Evolutionary conservation across 1,140 invertebrate genomes (phyloP), one percentile per base, ranked within the genome.

Genomic region (Brachystomella parvula): DNA sequence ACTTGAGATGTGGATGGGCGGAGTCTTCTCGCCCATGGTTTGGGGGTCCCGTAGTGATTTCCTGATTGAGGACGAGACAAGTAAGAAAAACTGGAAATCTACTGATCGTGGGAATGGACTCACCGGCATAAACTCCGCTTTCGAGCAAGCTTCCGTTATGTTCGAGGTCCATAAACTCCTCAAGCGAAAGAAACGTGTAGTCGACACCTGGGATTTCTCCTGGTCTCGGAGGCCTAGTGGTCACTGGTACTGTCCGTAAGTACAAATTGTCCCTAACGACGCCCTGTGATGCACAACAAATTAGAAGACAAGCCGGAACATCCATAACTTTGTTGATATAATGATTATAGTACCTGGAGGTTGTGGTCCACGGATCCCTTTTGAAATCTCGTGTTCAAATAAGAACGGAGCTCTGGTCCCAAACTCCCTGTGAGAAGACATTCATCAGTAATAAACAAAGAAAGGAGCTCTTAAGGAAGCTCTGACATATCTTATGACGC

Each of bases 261-360:
- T 87, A 87, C 28, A 87, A 76, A 75, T 87, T 87, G 73, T 87
- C 85, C 64, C 86, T 75, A 64, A 87, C 87, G 1, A 83, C 84
- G 69, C 84, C 84, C 74, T 87, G 86, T 17, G 70, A 47, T 17
- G 49, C 49, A 53, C n/a, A n/a, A n/a, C n/a, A n/a, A n/a, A n/a
- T n/a, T n/a, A n/a, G n/a, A n/a, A n/a, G n/a, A n/a, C n/a, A n/a
- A n/a, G n/a, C n/a, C n/a, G n/a, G n/a, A n/a, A n/a, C n/a, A n/a
- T n/a, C n/a, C n/a, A n/a, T n/a, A n/a, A n/a, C n/a, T n/a, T n/a
- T n/a, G n/a, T n/a, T n/a, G n/a, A n/a, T n/a, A n/a, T n/a, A n/a
- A n/a, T n/a, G n/a, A n/a, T n/a, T n/a, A n/a, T n/a, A n/a, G n/a
- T n/a, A n/a, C n/a, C n/a, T n/a, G n/a, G n/a, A n/a, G n/a, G 68